Base-by-base conservation (phyloP, 2,888 invertebrate species). In the Dryocosmus kuriphilus region DNA sequence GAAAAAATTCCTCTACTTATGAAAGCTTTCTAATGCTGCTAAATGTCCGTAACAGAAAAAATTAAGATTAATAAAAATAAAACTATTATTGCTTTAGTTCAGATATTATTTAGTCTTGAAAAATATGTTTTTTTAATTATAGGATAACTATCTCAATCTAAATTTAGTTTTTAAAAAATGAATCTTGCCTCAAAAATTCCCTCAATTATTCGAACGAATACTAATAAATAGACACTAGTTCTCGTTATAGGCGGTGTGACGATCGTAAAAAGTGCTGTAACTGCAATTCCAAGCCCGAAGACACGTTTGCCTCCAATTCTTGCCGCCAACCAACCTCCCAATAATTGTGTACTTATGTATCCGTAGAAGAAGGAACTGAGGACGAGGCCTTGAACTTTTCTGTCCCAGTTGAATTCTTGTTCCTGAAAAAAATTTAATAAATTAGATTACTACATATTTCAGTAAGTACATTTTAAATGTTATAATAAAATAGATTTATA, bases 351-450 rank as follows among this genome's bases (percentile, higher is more conserved):
- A 78, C 96, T 91, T 78, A 97, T 94, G 91, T 98, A 98, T 0
- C 97, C 97, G 88, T 97, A 97, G 93, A 98, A 98, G 92, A 98
- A 98, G 0, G 97, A 96, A 87, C 97, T 96, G 74, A 98, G 92
- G 41, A 98, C 94, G 75, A 96, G 92, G 0, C 97, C 97, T 91
- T 96, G 96, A 57, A 95, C 94, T 88, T 94, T 94, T 0, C 95
- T 93, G 86, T 95, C 95, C 97, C 97, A 97, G 81, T 95, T 94
- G 88, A 97, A 97, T 86, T 97, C 96, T 83, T 94, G 94, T n/a
- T 92, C 92, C 94, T 95, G 92, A 7, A 78, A 78, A 41, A 41
- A 27, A 27, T 63, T 41, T 14, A 57, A 24, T 22, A 22, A n/a
- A 51, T 6, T 14, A 24, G 8, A 57, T n/a, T n/a, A 51, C 9